phyloP scores from a whole-genome alignment of 1,140 invertebrate species.

The Telenomus remus region DNA sequence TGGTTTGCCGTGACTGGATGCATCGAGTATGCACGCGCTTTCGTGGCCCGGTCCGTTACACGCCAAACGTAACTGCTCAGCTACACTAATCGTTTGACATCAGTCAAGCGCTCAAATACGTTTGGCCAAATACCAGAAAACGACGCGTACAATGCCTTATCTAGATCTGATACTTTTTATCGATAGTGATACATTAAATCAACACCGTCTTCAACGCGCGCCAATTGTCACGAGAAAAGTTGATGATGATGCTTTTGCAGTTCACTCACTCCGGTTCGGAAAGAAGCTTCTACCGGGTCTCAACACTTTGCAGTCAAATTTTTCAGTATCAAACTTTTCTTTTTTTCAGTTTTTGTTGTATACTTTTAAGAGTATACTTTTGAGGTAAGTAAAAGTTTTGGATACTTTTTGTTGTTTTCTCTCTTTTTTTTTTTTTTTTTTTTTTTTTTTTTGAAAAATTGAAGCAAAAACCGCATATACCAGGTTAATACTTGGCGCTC shows the following conservation, averaged over 20 bases:
- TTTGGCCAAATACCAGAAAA: constrained; percentile 58
- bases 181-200: constrained; percentile 56
- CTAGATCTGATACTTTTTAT: constrained; percentile 58
- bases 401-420: no score
- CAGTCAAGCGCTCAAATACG: constrained; percentile 12
- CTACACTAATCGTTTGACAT: constrained; percentile 43
- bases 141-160: constrained; percentile 47
- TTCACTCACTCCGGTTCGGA: constrained; percentile 6
- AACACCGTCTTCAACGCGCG: constrained; percentile 36
- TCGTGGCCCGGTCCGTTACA: constrained; percentile 17
- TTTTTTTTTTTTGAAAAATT: no score
- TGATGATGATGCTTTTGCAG: constrained; percentile 19
- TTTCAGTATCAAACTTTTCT: no score
- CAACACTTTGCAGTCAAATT: no score
- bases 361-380: no score
- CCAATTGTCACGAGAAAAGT: constrained; percentile 44
- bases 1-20: constrained; percentile 26
- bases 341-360: no score
- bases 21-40: constrained; percentile 39
- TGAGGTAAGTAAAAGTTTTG: no score
- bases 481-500: no score
- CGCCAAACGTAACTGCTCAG: constrained; percentile 33
- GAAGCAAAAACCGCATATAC: no score
- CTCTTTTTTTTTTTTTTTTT: no score
- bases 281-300: neutral